Conservation (phyloP, 2,113 vertebrate species). For the Corythornis vintsioides region DNA sequence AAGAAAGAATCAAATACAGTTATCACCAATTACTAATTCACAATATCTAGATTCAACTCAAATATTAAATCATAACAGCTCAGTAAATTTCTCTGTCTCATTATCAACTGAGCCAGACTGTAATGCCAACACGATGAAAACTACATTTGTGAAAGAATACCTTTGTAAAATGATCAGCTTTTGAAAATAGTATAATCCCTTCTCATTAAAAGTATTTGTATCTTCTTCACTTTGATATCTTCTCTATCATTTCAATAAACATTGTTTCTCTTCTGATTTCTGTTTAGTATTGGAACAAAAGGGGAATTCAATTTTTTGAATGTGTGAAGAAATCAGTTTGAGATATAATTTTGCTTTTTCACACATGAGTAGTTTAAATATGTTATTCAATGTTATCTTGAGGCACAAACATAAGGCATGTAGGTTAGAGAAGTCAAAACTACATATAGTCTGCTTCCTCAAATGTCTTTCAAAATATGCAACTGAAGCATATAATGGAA, state of each 20-base stretch:
- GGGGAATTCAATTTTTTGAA: neutral
- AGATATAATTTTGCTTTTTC: slow-evolving; percentile 51
- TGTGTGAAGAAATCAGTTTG: slow-evolving; percentile 34
- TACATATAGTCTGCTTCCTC: neutral
- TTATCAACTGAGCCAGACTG: slow-evolving; percentile 30
- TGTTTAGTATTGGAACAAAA: slow-evolving; percentile 12
- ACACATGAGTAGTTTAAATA: slow-evolving; percentile 54
- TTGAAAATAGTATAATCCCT: neutral
- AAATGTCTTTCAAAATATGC: neutral
- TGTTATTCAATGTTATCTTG: slow-evolving; percentile 64
- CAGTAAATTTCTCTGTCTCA: slow-evolving; percentile 19
- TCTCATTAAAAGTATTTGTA: neutral
- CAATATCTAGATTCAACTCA: neutral
- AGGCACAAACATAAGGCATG: slow-evolving; percentile 65
- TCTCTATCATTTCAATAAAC: neutral
- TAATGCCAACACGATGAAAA: neutral
- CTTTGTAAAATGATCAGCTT: slow-evolving; percentile 6
- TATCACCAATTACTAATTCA: neutral
- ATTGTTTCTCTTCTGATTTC: neutral
- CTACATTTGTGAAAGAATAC: neutral
- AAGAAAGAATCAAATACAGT: neutral
- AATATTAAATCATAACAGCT: slow-evolving; percentile 35
- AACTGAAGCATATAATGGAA: neutral
- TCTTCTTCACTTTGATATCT: neutral
- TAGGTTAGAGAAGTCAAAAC: slow-evolving; percentile 55